These are phyloP conservation scores for Tachuris rubrigastra DNA, from an alignment of 2,113 vertebrate genomes.

Conservation along the genomic window DNA sequence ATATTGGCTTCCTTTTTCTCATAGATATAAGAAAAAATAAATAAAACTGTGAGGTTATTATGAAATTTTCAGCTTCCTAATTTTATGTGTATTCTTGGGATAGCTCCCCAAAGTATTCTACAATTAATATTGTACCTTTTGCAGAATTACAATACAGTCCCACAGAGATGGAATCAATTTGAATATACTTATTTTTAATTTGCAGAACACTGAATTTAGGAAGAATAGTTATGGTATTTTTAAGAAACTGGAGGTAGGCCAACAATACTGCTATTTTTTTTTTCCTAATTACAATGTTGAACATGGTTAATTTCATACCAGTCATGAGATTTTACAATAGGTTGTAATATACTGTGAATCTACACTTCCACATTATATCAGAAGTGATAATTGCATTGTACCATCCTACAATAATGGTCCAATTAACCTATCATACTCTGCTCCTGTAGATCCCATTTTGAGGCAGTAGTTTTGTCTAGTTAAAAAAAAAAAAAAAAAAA, in stretches of 20 bases:
- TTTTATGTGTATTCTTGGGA: neutral
- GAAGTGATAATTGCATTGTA: conserved; percentile 40
- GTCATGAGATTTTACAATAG: neutral
- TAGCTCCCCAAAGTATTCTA: neutral
- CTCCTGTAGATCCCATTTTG: neutral
- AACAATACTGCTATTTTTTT: neutral
- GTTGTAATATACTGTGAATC: conserved; percentile 16
- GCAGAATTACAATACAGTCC: neutral
- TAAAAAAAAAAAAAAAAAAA: neutral
- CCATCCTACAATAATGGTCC: neutral
- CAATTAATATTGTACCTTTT: neutral
- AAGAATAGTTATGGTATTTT: neutral
- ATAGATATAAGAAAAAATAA: neutral
- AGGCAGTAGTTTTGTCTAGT: neutral
- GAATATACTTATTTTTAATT: neutral
- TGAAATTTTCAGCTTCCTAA: neutral
- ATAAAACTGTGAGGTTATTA: neutral
- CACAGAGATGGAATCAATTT: neutral
- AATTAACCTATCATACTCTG: conserved; percentile 35
- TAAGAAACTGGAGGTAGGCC: conserved; percentile 11
- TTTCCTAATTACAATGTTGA: conserved; percentile 31
- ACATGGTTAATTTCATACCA: conserved; percentile 39
- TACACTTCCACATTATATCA: conserved; percentile 18
- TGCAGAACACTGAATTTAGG: neutral
- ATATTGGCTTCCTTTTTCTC: neutral